These are phyloP conservation scores for Empidonax traillii DNA, from an alignment of 2,113 vertebrate genomes.

Conservation along the genomic window DNA sequence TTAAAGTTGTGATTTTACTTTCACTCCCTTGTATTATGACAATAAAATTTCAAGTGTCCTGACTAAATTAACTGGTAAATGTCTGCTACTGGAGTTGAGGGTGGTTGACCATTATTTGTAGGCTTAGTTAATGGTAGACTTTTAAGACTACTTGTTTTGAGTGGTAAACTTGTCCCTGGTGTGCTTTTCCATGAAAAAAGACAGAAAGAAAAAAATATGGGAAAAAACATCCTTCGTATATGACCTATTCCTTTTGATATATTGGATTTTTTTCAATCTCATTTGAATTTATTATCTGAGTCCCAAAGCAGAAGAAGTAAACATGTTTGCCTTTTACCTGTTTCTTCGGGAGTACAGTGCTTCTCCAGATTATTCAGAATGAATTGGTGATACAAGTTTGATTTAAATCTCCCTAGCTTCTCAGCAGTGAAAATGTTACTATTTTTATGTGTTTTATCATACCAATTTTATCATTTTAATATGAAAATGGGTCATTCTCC, in stretches of 20 bases:
- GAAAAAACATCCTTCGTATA: accelerated
- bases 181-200: neutral
- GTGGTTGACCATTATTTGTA: neutral
- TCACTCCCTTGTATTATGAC: neutral
- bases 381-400: neutral
- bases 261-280: neutral
- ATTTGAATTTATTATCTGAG: neutral
- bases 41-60: neutral
- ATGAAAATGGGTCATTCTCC: slow-evolving; percentile 69
- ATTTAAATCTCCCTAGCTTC: slow-evolving; percentile 11
- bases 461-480: slow-evolving; percentile 64
- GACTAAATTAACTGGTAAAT: neutral
- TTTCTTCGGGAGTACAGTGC: neutral
- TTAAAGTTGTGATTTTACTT: neutral
- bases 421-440: slow-evolving; percentile 30
- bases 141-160: neutral
- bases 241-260: neutral
- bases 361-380: slow-evolving; percentile 4
- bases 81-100: neutral
- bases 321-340: neutral
- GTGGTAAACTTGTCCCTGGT: neutral
- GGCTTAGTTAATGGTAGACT: neutral
- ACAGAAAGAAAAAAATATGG: accelerated
- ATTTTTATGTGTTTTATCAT: slow-evolving; percentile 59
- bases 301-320: neutral